These are phyloP conservation scores for Columba livia DNA, from an alignment of 2,113 vertebrate species.

Conservation along the genomic window DNA sequence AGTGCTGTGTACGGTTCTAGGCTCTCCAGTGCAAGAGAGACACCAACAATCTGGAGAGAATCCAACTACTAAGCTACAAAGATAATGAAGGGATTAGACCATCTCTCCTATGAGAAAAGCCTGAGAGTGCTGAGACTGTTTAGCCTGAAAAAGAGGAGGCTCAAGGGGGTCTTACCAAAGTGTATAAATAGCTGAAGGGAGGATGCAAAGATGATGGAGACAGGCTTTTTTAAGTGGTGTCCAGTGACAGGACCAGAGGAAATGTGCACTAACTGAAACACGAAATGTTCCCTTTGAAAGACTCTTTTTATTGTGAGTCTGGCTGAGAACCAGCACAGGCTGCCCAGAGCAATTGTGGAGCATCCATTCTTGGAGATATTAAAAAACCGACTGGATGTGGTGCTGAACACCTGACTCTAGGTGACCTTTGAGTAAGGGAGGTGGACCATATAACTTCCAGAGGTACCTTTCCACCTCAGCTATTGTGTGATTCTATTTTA, in stretches of 20 bases:
- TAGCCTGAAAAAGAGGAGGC: not conserved
- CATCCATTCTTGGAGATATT: not conserved
- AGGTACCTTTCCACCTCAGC: not conserved
- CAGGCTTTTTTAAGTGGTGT: not conserved
- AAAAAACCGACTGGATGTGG: not conserved
- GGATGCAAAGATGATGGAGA: not conserved
- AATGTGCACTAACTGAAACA: not conserved
- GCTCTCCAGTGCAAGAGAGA: not conserved
- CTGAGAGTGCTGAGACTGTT: not conserved
- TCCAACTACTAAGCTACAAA: not conserved
- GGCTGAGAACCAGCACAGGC: not conserved
- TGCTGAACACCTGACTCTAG: not conserved
- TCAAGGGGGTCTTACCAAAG: not conserved
- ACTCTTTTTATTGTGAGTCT: not conserved
- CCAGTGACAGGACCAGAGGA: not conserved
- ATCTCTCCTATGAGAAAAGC: not conserved
- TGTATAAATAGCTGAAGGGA: not conserved
- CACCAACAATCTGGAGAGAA: not conserved
- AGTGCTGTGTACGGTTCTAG: not conserved
- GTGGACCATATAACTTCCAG: not conserved
- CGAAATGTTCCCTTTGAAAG: not conserved
- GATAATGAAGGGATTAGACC: not conserved
- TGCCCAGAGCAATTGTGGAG: accelerated
- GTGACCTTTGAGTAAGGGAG: not conserved
- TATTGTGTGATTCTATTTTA: not conserved